Base-by-base conservation (phyloP, 2,797 vertebrate species). In the Spinibarbus caldwelli region DNA sequence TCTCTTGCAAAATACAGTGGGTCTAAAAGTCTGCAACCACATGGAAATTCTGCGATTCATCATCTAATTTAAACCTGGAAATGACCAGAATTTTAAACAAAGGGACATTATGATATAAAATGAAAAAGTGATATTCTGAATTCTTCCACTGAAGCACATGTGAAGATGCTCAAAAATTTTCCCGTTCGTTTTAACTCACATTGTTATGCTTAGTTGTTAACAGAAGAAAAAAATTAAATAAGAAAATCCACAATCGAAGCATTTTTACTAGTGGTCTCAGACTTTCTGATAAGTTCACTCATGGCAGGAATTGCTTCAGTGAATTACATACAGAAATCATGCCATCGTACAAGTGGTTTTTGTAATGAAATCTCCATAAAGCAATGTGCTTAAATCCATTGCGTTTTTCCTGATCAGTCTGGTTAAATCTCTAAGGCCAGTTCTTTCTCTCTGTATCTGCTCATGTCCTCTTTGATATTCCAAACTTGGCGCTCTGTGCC, bases 381-480 rank as follows among this genome's bases (percentile, higher is more conserved):
- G 23, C 26, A 78, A 45, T 47, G 8, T 52, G 57, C 59, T 72
- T 66, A 66, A 83, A 64, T 78, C 72, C 26, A 23, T 7, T 43
- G 62, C 36, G 17, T 76, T 31, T 62, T 83, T 31, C 57, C 71
- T 29, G 71, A 66, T 52, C 62, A 68, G 73, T 67, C 62, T 78
- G 45, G 23, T 78, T 70, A 57, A 54, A 68, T 70, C 47, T 70
- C 26, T 45, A 23, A 75, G 57, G 54, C 54, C 68, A 34, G 67
- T 59, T 45, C 6, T 34, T 19, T 62, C 52, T 36, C 81, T 43
- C 15, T 49, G 23, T 17, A 26, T n/a, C n/a, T n/a, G n/a, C n/a
- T n/a, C n/a, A n/a, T 38, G 71, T 76, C 57, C 6, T 75, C 43
- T 82, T 83, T 75, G 41, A 83, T 83, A 83, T 64, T 75, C 68